phyloP scores from a whole-genome alignment of 1,140 invertebrate genomes.

The Sesamia nonagrioides region DNA sequence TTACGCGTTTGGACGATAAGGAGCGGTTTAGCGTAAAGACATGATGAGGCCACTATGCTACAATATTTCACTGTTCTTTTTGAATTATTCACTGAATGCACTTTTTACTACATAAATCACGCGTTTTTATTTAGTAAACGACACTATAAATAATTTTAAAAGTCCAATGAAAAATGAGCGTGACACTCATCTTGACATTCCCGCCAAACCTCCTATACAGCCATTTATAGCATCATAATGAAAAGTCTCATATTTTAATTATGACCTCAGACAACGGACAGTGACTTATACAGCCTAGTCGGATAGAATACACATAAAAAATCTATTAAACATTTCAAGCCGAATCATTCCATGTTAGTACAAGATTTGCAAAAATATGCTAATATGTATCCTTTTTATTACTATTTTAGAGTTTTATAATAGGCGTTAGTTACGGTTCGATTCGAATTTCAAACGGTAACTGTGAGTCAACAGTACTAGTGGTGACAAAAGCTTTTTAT shows the following conservation, averaged over 20 bases:
- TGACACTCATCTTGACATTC: too few species aligned
- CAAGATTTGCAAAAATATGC: constrained; percentile 12
- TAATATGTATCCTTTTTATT: constrained; percentile 21
- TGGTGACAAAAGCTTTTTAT: constrained; percentile 14
- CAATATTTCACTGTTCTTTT: too few species aligned
- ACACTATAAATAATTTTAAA: too few species aligned
- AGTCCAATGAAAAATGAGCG: too few species aligned
- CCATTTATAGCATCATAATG: too few species aligned
- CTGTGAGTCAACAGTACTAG: constrained; percentile 39
- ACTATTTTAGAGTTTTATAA: constrained; percentile 17
- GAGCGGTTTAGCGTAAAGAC: too few species aligned
- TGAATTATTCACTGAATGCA: too few species aligned
- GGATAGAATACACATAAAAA: background rate
- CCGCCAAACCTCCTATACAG: too few species aligned
- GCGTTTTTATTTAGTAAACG: too few species aligned
- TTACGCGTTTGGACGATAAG: too few species aligned
- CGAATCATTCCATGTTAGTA: constrained; percentile 2
- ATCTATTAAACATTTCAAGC: background rate
- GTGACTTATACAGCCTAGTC: background rate
- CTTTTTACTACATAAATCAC: too few species aligned
- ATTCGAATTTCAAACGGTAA: constrained; percentile 8
- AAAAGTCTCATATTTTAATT: background rate
- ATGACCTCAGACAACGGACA: background rate
- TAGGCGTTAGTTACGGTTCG: constrained; percentile 40
- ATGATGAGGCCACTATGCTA: too few species aligned